Evolutionary conservation across 2,888 invertebrate species (phyloP), one percentile per base, ranked within the genome.

Genomic region (Heliconius erato): DNA sequence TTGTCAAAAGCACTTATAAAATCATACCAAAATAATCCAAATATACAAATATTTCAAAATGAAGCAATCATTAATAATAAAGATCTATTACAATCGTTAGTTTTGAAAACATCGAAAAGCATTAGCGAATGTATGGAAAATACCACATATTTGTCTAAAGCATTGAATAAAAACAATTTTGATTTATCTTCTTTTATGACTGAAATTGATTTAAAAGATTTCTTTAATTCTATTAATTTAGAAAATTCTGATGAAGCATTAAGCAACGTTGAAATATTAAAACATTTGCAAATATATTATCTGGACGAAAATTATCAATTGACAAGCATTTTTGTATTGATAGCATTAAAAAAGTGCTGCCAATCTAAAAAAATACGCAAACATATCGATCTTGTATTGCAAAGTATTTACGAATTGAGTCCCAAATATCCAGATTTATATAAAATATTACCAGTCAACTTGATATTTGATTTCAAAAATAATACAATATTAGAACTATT

Each of bases 251-350:
- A 87, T 19, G 91, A 91, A 35, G 83, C 94, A 12, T 86, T 88
- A 79, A 90, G 88, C 68, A 90, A 89, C 74, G 79, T 96, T 0
- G 92, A 94, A 6, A 85, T 95, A 11, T 84, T 94, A 32, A 93
- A 92, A 83, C 86, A 90, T 40, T 85, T 96, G 79, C 91, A 92
- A 81, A 89, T 96, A 72, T 89, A 92, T 82, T 92, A 93, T 89
- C 89, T 96, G 74, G 93, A 94, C 76, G 96, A 96, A 88, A 93
- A 91, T 84, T 91, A 90, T 88, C 96, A 96, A 89, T 88, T 96
- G 84, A 87, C 90, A 54, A 89, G 91, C 26, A 91, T 95, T 68
- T 95, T 95, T 80, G 87, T 94, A 14, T 85, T 94, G 84, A 81
- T 96, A 77, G 87, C 89, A n/a, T 83, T 92, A n/a, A 96, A 96